These are phyloP conservation scores for Oscheius sp. DNA, from an alignment of 2,888 invertebrate genomes.

Conservation along the genomic window DNA sequence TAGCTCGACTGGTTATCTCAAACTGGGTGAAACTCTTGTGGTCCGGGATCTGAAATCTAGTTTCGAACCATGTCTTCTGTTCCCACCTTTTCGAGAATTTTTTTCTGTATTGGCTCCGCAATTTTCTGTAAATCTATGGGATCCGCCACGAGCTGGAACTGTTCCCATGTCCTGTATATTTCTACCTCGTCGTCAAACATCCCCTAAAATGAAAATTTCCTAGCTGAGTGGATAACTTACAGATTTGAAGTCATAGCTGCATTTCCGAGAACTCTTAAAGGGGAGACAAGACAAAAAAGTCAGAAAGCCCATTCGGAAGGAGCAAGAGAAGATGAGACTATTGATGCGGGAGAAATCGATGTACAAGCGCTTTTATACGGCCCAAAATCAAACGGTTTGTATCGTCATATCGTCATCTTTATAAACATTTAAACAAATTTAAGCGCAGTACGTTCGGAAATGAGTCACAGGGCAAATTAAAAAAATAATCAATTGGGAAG, in stretches of 20 bases:
- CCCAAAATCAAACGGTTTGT: no score
- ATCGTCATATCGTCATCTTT: no score
- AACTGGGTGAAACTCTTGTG: neutral
- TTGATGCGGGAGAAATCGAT: no score
- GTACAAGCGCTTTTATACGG: no score
- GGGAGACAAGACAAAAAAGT: no score
- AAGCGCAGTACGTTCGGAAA: neutral
- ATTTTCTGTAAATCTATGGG: neutral
- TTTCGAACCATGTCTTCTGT: neutral
- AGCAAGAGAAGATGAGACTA: no score
- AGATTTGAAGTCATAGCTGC: neutral
- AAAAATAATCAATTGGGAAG: neutral
- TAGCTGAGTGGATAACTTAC: neutral
- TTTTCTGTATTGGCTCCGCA: neutral
- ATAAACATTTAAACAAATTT: neutral
- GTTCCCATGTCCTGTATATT: neutral
- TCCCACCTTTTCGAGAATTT: neutral
- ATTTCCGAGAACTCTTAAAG: neutral
- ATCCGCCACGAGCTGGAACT: neutral
- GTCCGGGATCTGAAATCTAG: neutral
- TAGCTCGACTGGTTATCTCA: neutral
- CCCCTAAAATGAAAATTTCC: neutral
- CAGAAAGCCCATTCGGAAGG: no score
- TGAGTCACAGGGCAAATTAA: neutral
- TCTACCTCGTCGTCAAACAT: neutral